These are phyloP conservation scores for Silurus meridionalis DNA, from an alignment of 2,113 vertebrate species.

Conservation along the genomic window DNA sequence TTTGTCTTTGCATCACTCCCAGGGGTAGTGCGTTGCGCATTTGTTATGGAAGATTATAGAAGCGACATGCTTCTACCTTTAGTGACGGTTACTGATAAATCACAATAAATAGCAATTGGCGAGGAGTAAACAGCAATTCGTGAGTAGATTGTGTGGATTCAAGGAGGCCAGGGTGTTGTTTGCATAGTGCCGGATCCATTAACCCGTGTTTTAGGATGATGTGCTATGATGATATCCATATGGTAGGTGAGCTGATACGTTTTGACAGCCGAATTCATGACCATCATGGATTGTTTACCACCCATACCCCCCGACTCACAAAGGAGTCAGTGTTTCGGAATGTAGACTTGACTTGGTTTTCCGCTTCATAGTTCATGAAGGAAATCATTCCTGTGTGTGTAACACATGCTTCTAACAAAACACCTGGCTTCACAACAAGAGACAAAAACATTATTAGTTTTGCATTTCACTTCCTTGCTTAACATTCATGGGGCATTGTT, in stretches of 20 bases:
- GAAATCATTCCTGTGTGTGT: conserved; percentile 31
- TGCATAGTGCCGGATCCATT: conserved; percentile 3
- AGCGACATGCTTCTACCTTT: conserved; percentile 31
- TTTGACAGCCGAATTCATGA: conserved; percentile 18
- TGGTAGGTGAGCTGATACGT: conserved; percentile 5
- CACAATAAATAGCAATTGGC: conserved; percentile 41
- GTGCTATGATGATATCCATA: conserved; percentile 15
- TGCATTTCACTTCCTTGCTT: not conserved
- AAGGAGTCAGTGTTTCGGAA: conserved; percentile 10
- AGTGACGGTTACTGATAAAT: conserved; percentile 53
- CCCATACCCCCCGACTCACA: not conserved
- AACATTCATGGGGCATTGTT: not conserved
- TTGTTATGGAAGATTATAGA: conserved; percentile 44
- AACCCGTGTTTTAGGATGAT: conserved; percentile 9
- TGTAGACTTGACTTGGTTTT: conserved; percentile 23
- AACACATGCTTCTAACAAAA: conserved; percentile 18
- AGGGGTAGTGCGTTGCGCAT: conserved; percentile 9
- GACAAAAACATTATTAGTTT: conserved; percentile 6
- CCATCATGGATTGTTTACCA: not conserved
- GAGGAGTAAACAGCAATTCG: conserved; percentile 32
- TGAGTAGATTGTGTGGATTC: conserved; percentile 31
- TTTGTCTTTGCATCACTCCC: conserved; percentile 40
- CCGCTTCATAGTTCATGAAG: conserved; percentile 26
- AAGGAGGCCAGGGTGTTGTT: not conserved
- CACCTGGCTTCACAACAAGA: conserved; percentile 12